Conservation (phyloP, 1,140 invertebrate genomes). For the Tetramorium simillimum region DNA sequence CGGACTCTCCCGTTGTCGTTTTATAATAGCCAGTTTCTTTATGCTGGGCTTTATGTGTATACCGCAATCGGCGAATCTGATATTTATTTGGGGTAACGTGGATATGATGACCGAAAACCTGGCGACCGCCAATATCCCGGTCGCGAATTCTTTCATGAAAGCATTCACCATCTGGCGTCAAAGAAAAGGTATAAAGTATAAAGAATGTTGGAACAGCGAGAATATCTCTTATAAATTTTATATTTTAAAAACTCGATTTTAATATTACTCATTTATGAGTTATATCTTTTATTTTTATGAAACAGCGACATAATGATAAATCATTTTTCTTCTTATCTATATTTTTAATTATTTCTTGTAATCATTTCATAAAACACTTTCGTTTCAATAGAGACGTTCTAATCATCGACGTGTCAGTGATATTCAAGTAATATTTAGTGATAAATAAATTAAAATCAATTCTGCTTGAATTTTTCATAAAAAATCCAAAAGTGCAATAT, state of each 20-base stretch:
- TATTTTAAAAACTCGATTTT: neutral
- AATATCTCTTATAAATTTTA: neutral
- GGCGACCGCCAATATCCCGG: conserved; percentile 53
- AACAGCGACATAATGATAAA: neutral
- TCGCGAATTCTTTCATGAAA: conserved; percentile 54
- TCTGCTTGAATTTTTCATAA: neutral
- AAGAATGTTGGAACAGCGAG: neutral
- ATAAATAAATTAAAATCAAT: neutral
- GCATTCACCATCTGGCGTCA: conserved; percentile 47
- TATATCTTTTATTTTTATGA: neutral
- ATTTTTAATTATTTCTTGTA: neutral
- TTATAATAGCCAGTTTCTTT: neutral
- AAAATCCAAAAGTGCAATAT: conserved; percentile 7
- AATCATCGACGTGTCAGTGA: neutral
- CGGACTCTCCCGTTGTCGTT: neutral
- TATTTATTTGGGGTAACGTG: conserved; percentile 50
- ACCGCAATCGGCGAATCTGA: conserved; percentile 56
- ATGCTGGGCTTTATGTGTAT: neutral
- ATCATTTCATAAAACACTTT: neutral
- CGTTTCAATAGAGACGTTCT: neutral
- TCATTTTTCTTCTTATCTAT: neutral
- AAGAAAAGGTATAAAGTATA: conserved; percentile 33
- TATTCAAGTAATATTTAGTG: neutral
- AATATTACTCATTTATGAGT: neutral
- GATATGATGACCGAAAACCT: conserved; percentile 59